A percentile compares a stretch with the other conserved stretches of the same genome.
These are phyloP conservation scores for Dasypolia templi DNA, from an alignment of 2,888 invertebrate species.

Conservation along the genomic window DNA sequence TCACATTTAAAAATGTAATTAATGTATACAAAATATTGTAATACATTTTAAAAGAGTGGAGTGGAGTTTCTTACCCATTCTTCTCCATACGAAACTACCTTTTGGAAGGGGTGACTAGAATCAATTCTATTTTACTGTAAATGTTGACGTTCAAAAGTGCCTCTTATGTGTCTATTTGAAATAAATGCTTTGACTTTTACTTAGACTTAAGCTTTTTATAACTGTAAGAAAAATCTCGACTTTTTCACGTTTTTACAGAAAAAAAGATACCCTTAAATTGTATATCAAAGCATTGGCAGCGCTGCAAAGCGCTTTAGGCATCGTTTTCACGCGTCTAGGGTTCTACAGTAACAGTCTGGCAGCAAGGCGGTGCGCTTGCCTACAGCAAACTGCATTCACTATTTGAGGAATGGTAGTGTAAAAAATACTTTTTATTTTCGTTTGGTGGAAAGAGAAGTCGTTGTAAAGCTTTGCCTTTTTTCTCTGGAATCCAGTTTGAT, in stretches of 20 bases:
- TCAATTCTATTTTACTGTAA: no score
- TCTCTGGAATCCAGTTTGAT: background rate
- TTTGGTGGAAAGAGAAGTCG: constrained; percentile 27
- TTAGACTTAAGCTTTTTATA: background rate
- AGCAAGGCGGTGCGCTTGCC: constrained; percentile 46
- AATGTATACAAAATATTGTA: no score
- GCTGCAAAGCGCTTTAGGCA: constrained; percentile 45
- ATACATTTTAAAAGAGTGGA: no score
- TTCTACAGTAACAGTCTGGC: constrained; percentile 34
- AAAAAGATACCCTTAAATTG: constrained; percentile 21
- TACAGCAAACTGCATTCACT: constrained; percentile 45
- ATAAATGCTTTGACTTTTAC: no score
- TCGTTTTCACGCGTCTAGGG: constrained; percentile 48
- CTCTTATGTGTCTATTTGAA: no score
- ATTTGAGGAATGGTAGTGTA: constrained; percentile 49
- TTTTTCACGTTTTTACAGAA: background rate
- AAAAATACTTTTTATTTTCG: constrained; percentile 49
- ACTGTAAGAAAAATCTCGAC: background rate
- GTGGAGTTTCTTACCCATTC: no score
- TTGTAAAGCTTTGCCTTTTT: background rate
- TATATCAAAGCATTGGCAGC: constrained; percentile 13
- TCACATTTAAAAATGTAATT: no score
- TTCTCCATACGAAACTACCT: no score
- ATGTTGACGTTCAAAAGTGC: no score
- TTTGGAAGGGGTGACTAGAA: no score